Conservation (phyloP, 2,113 vertebrate genomes). For the Oenanthe oenanthe region DNA sequence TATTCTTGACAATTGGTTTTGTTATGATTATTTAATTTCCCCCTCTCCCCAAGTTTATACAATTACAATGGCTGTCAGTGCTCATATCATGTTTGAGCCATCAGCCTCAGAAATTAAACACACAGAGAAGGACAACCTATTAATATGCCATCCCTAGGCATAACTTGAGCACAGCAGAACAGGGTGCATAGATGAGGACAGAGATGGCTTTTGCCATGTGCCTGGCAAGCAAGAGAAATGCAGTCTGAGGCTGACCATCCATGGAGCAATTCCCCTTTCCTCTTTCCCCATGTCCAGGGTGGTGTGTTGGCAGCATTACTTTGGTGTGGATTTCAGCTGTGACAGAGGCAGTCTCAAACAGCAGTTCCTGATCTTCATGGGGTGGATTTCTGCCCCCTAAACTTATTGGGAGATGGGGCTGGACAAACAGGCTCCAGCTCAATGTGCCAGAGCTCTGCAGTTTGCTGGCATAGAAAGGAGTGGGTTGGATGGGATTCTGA, state of each 20-base stretch:
- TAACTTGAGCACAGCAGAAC: background rate
- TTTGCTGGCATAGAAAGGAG: background rate
- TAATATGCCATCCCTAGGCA: background rate
- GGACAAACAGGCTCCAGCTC: background rate
- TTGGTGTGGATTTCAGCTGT: background rate
- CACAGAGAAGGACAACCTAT: background rate
- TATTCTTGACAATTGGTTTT: slow-evolving; percentile 25
- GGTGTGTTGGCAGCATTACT: background rate
- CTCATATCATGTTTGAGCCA: background rate
- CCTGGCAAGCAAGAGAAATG: background rate
- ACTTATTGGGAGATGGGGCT: background rate
- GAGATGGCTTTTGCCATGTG: background rate
- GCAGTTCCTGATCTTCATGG: background rate
- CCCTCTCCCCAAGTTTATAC: background rate
- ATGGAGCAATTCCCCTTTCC: background rate
- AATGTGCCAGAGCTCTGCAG: background rate
- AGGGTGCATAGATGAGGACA: background rate
- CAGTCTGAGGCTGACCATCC: background rate
- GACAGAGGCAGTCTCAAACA: background rate
- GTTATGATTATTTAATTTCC: slow-evolving; percentile 25
- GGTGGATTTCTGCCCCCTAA: background rate
- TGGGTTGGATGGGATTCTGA: background rate
- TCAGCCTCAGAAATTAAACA: slow-evolving; percentile 7
- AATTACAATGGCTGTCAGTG: background rate
- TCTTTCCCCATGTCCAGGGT: accelerated